phyloP scores from a whole-genome alignment of 2,888 invertebrate species.

The Onthophagus sagittarius region DNA sequence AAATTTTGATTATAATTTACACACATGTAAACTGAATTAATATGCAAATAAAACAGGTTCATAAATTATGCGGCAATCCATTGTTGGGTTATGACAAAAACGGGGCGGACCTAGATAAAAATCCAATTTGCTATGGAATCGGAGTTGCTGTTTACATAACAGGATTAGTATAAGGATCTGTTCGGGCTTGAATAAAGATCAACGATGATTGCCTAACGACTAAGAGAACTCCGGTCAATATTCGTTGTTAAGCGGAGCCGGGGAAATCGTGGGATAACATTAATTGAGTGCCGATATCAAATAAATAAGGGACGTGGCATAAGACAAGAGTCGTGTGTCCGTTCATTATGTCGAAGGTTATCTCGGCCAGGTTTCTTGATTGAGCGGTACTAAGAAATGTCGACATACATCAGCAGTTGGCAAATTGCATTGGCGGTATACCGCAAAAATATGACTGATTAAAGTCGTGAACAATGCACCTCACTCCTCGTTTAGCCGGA shows the following conservation, averaged over 20 bases:
- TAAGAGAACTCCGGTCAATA: neutral
- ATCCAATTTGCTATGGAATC: neutral
- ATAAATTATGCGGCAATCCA: neutral
- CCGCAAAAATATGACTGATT: conserved; percentile 7
- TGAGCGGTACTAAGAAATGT: conserved; percentile 10
- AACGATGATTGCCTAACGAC: neutral
- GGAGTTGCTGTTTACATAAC: neutral
- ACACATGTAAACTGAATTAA: neutral
- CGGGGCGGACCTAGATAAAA: neutral
- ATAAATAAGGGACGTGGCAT: conserved; percentile 9
- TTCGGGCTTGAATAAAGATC: conserved; percentile 2
- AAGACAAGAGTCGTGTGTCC: neutral
- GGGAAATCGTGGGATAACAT: conserved; percentile 4
- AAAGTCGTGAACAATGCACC: conserved; percentile 12
- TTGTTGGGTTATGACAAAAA: neutral
- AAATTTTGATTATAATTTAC: neutral
- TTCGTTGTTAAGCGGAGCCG: neutral
- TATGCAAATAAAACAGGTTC: neutral
- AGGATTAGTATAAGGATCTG: conserved; percentile 12
- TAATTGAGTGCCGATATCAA: conserved; percentile 6
- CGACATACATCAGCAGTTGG: conserved; percentile 11
- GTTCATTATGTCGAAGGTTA: conserved; percentile 13
- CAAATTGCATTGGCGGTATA: neutral
- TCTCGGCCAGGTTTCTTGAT: conserved; percentile 5
- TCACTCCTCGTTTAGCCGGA: neutral